These are phyloP conservation scores for Machimus rusticus DNA, from an alignment of 2,888 invertebrate species.

Conservation along the genomic window DNA sequence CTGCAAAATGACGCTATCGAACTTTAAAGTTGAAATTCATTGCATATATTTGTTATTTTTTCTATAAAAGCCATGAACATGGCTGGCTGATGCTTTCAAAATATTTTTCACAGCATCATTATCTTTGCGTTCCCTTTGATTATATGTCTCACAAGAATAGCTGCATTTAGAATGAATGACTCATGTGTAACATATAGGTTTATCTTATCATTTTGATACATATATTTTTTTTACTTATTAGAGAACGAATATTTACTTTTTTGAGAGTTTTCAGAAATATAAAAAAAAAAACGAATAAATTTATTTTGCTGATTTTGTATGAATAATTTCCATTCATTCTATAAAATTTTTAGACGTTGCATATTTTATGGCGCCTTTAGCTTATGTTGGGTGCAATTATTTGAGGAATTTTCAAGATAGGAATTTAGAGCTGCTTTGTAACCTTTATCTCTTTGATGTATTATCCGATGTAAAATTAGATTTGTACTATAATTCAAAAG, in stretches of 20 bases:
- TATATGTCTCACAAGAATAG: neutral
- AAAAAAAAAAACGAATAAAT: neutral
- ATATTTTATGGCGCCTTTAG: neutral
- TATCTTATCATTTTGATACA: neutral
- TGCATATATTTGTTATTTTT: neutral
- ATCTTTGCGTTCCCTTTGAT: neutral
- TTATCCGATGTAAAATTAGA: too few species aligned
- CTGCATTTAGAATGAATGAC: neutral
- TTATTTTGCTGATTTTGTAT: neutral
- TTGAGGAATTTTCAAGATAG: neutral
- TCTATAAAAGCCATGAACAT: neutral
- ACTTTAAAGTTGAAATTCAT: neutral
- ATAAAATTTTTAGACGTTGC: neutral
- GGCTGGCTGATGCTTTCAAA: neutral
- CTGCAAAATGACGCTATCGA: neutral
- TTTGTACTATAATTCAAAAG: too few species aligned
- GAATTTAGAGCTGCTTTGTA: neutral
- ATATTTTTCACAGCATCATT: neutral
- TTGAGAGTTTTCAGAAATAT: neutral
- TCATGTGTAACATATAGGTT: neutral
- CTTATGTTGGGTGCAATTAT: neutral
- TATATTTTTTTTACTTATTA: neutral
- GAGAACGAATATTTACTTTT: neutral
- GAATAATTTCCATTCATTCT: neutral
- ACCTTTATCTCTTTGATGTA: neutral